Percentiles rank a stretch among this genome's conserved stretches.
Evolutionary conservation across 2,113 vertebrate species (phyloP).

Genomic region (Hassar affinis): DNA sequence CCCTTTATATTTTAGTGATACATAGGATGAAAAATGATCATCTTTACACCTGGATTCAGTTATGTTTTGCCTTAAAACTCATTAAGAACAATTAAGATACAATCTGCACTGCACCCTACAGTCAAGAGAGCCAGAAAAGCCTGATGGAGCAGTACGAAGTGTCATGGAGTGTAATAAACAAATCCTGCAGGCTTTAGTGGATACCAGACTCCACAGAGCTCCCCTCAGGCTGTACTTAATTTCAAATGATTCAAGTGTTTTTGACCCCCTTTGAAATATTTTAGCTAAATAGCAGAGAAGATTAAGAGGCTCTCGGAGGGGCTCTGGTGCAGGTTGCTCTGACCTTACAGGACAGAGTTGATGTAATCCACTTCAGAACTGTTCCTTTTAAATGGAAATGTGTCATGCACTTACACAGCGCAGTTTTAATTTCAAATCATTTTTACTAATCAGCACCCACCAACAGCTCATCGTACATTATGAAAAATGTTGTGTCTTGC

Average conservation of each 20-base stretch:
- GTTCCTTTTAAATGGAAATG: conserved; percentile 4
- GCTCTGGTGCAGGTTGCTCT: conserved; percentile 13
- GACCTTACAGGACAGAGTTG: conserved; percentile 34
- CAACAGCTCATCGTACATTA: background rate
- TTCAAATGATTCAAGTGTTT: conserved; percentile 48
- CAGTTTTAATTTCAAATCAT: background rate
- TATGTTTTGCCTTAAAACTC: conserved; percentile 29
- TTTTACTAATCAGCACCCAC: background rate
- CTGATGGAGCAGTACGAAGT: conserved; percentile 17
- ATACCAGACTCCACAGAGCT: conserved; percentile 16
- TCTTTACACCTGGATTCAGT: conserved; percentile 36
- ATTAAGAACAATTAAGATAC: conserved; percentile 22
- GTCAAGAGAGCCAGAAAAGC: conserved; percentile 15
- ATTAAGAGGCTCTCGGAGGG: conserved; percentile 1
- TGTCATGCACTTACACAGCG: background rate
- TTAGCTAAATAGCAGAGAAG: conserved; percentile 31
- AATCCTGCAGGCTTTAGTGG: conserved; percentile 34
- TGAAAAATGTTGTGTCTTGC: background rate
- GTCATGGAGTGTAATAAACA: conserved; percentile 44
- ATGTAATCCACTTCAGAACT: conserved; percentile 9
- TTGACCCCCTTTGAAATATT: conserved; percentile 37
- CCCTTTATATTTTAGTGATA: background rate
- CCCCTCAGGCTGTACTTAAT: conserved; percentile 37
- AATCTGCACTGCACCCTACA: conserved; percentile 28
- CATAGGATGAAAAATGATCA: conserved; percentile 12